Evolutionary conservation across 2,113 vertebrate species (phyloP).

Genomic region (Collichthys lucidus): DNA sequence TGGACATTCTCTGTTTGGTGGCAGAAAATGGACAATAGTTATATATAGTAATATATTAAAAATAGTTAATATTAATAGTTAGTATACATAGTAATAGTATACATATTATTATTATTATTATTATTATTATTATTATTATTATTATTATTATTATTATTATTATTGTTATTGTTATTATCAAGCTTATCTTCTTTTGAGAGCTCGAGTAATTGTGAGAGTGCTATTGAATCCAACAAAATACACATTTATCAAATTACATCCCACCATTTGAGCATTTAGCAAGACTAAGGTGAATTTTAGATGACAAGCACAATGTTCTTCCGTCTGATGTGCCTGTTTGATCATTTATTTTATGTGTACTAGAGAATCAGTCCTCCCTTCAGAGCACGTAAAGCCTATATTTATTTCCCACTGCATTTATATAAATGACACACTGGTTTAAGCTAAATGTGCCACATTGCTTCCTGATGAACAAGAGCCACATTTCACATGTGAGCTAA

Average conservation of each 20-base stretch:
- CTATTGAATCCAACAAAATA: neutral
- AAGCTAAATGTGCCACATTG: neutral
- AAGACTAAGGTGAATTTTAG: neutral
- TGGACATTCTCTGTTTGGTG: neutral
- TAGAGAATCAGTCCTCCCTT: neutral
- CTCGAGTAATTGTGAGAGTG: neutral
- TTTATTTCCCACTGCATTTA: neutral
- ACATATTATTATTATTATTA: too few relatives aligned
- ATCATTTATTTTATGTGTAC: neutral
- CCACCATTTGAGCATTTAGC: neutral
- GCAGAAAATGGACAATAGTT: neutral
- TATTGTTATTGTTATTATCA: too few relatives aligned
- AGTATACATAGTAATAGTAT: too few relatives aligned
- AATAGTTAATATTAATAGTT: too few relatives aligned
- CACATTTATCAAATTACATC: slow-evolving; percentile 16
- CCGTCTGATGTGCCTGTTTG: neutral
- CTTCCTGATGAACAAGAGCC: neutral
- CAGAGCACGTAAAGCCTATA: neutral
- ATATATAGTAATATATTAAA: too few relatives aligned
- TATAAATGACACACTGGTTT: neutral
- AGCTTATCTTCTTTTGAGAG: neutral
- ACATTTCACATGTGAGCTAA: neutral
- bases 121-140: too few relatives aligned
- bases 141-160: too few relatives aligned
- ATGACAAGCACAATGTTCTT: slow-evolving; percentile 8